phyloP scores from a whole-genome alignment of 1,140 invertebrate genomes.

The Elymnias hypermnestra region DNA sequence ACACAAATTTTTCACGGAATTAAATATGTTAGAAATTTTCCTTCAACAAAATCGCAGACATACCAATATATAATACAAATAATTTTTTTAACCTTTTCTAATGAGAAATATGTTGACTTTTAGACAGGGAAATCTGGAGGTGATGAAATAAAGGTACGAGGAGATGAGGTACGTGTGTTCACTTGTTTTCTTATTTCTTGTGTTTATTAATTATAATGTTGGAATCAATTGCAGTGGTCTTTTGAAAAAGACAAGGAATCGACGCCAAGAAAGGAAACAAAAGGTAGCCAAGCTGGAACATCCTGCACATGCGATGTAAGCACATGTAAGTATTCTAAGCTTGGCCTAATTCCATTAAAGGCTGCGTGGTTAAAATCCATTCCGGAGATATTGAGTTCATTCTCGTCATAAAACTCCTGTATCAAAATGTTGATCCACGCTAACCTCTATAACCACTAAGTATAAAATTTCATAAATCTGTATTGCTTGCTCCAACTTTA shows the following conservation, averaged over 20 bases:
- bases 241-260: conserved; percentile 31
- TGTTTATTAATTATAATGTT: not conserved
- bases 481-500: too few species aligned
- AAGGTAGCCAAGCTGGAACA: conserved; percentile 34
- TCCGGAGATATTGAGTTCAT: too few species aligned
- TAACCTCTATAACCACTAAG: too few species aligned
- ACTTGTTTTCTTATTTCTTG: not conserved
- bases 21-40: too few species aligned
- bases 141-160: conserved; percentile 34
- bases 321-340: conserved; percentile 35
- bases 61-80: not conserved
- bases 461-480: too few species aligned
- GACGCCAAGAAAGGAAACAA: conserved; percentile 27
- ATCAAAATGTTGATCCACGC: too few species aligned
- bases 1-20: too few species aligned
- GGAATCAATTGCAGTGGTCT: conserved; percentile 23
- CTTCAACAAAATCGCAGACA: too few species aligned
- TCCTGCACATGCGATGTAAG: conserved; percentile 34
- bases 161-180: not conserved
- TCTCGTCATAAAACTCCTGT: too few species aligned
- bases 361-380: too few species aligned
- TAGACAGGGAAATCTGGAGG: conserved; percentile 53
- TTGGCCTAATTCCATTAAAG: too few species aligned
- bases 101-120: conserved; percentile 18
- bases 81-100: not conserved